Base-by-base conservation (phyloP, 2,113 vertebrate species). In the Sinocyclocheilus grahami region DNA sequence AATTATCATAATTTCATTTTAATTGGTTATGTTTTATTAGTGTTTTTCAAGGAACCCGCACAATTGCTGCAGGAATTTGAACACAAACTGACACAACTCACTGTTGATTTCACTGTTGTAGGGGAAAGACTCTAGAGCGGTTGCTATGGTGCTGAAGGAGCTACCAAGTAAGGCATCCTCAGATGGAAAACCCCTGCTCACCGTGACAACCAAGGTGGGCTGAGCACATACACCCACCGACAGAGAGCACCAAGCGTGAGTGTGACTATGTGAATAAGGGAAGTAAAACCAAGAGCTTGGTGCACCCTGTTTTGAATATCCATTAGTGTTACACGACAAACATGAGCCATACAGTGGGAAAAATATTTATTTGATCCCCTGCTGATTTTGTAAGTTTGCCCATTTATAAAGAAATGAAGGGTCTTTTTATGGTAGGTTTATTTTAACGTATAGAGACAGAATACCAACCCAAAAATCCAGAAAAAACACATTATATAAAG, bases 61-160 rank as follows among this genome's bases (percentile, higher is more conserved):
- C 16, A 71, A 53, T 30, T 16, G 30, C 30, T 30, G 12, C 53
- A n/a, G 24, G 18, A 55, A 22, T 27, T 22, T 46, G 18, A 48
- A 30, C 55, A 53, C 69, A 82, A 82, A 87, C 94, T 97, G 96
- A 97, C 94, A 90, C 92, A 92, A 95, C 91, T 94, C 96, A 93
- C 96, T 98, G 96, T 98, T 95, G 93, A 94, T 97, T 96, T 97
- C 96, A 91, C 96, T 97, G 95, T 97, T 97, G 92, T 97, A 97
- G 97, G 97, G 96, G 83, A 97, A 96, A 97, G 96, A 96, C 95
- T 95, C 96, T 96, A 97, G 96, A 96, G 96, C 96, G 96, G 97
- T 97, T 96, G 96, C 97, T 95, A 97, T 98, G 97, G 97, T 97
- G 97, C 97, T 98, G 97, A 98, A 97, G 97, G 97, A 99, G 96